These are phyloP conservation scores for Tipula lateralis DNA, from an alignment of 2,888 invertebrate species.

Conservation along the genomic window DNA sequence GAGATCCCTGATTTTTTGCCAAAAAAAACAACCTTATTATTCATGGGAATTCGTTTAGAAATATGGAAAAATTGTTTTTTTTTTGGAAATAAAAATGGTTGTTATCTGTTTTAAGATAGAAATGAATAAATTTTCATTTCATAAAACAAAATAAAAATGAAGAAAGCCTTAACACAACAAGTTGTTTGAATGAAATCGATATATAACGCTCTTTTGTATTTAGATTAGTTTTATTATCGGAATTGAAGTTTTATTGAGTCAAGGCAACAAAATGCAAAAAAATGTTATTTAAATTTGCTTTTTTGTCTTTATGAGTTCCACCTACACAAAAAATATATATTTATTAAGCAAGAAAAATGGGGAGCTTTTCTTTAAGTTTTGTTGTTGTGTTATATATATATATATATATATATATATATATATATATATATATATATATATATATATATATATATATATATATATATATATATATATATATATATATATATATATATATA, in stretches of 20 bases:
- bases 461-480: too few relatives aligned
- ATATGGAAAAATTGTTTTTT: neutral
- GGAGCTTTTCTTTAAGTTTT: neutral
- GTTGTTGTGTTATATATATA: neutral
- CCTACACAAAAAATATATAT: neutral
- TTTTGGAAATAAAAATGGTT: neutral
- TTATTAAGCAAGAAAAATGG: neutral
- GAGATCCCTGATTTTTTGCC: neutral
- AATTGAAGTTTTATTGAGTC: neutral
- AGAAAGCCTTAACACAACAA: neutral
- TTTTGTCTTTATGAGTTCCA: constrained; percentile 19
- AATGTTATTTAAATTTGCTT: neutral
- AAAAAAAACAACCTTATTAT: neutral
- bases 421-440: too few relatives aligned
- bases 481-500: too few relatives aligned
- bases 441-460: too few relatives aligned
- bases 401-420: too few relatives aligned
- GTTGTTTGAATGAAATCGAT: neutral
- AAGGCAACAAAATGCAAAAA: neutral
- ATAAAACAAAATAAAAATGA: neutral
- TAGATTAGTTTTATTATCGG: neutral
- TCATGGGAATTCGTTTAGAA: neutral
- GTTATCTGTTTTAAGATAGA: neutral
- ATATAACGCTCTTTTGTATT: neutral
- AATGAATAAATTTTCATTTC: neutral